Conservation (phyloP, 2,888 invertebrate species). For the Anarsia innoxiella region DNA sequence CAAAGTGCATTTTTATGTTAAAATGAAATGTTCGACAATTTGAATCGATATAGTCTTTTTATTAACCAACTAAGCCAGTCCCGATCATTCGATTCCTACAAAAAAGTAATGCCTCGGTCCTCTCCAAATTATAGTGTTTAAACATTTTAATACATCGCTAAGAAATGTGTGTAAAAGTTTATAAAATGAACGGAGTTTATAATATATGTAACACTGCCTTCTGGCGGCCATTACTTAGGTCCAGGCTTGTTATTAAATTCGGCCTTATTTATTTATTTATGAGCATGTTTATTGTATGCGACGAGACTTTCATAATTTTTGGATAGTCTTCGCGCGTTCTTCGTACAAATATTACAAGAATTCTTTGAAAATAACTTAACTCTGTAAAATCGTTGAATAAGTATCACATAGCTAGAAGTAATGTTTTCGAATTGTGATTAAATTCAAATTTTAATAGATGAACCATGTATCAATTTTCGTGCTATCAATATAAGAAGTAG, state of each 20-base stretch:
- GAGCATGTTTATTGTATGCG: slow-evolving; percentile 41
- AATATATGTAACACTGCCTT: slow-evolving; percentile 68
- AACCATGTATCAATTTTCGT: no score
- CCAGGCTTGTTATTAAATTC: slow-evolving; percentile 69
- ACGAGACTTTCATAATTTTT: slow-evolving; percentile 13
- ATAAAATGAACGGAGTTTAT: slow-evolving; percentile 53
- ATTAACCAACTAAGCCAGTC: slow-evolving; percentile 20
- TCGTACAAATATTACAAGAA: no score
- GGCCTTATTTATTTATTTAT: slow-evolving; percentile 72
- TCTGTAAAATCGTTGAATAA: no score
- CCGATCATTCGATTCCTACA: slow-evolving; percentile 38
- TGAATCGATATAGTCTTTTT: slow-evolving; percentile 10
- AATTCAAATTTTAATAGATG: no score
- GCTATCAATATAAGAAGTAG: no score
- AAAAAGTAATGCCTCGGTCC: slow-evolving; percentile 47
- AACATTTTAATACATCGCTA: slow-evolving; percentile 65
- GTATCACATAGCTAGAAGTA: no score
- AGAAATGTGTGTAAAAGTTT: slow-evolving; percentile 67
- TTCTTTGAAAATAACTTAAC: no score
- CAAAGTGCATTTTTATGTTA: slow-evolving; percentile 9
- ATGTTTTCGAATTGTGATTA: no score
- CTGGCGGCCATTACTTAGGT: slow-evolving; percentile 69
- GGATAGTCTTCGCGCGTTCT: slow-evolving; percentile 3
- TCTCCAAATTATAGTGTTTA: slow-evolving; percentile 69
- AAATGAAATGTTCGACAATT: slow-evolving; percentile 8